Evolutionary conservation across 2,888 invertebrate genomes (phyloP).

Genomic region (Trachelus stipa): DNA sequence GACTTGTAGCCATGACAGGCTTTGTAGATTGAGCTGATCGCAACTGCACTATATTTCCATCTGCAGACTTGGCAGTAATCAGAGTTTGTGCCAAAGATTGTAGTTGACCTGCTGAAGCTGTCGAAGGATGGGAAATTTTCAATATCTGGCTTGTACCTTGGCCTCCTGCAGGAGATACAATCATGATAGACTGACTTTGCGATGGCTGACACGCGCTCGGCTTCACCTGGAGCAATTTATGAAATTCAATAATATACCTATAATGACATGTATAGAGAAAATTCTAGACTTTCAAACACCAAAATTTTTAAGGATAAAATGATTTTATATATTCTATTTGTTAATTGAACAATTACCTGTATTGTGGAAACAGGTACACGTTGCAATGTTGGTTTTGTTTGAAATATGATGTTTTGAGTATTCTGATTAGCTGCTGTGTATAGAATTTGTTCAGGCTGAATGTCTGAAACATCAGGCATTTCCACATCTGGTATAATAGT

Average conservation of each 20-base stretch:
- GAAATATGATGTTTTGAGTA: constrained; percentile 59
- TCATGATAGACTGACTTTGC: constrained; percentile 64
- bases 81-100: constrained; percentile 63
- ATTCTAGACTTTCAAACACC: not conserved
- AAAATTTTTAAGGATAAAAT: constrained; percentile 8
- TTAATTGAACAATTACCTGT: constrained; percentile 41
- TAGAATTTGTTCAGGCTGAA: constrained; percentile 56
- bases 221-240: constrained; percentile 46
- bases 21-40: constrained; percentile 54
- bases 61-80: constrained; percentile 63
- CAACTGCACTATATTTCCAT: constrained; percentile 64
- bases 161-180: constrained; percentile 62
- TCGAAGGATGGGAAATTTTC: constrained; percentile 64
- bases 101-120: constrained; percentile 60
- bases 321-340: not conserved
- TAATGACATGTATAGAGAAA: not conserved
- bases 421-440: constrained; percentile 56
- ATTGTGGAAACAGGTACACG: constrained; percentile 58
- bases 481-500: constrained; percentile 57
- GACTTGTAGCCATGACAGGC: constrained; percentile 54
- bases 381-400: constrained; percentile 62
- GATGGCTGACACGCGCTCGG: constrained; percentile 49
- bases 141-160: constrained; percentile 63
- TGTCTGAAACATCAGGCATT: constrained; percentile 56
- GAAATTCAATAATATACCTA: constrained; percentile 9